Base-by-base conservation (phyloP, 2,797 vertebrate species). In the Aselliscus stoliczkanus region DNA sequence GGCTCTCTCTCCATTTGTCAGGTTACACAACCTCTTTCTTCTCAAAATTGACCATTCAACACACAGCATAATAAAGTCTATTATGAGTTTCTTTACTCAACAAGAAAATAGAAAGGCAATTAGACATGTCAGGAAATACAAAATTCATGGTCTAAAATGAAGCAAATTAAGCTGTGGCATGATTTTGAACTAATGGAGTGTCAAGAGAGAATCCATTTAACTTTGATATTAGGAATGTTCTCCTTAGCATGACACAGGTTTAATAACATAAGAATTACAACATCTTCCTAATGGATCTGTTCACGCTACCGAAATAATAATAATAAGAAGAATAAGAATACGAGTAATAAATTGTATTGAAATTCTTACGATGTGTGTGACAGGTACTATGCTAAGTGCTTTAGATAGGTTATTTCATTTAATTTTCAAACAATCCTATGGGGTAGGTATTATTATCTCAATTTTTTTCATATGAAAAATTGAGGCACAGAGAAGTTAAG, bases 91-190 rank as follows among this genome's bases (percentile, higher is more conserved):
- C 58, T 93, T 84, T n/a, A 60, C 72, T 54, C 54, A 79, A 85
- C 67, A 93, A 91, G 69, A 83, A 94, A 83, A 89, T 17, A 91
- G 86, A 67, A 77, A 94, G 34, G 31, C 54, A 88, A n/a, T 96
- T 79, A 70, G 62, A 90, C 27, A 42, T 92, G 76, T 80, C 76
- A 96, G 72, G 56, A 96, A 77, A 86, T 88, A 47, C 0, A 50
- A 92, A 93, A 60, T 7, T 31, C 11, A 15, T 56, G 13, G 54
- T 62, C 75, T 91, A 25, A 65, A 92, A 86, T 83, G 34, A 91
- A 88, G 39, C 77, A 67, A 62, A 70, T 73, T 86, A 64, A 73
- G 52, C 70, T 44, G 31, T 37, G 34, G 69, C 27, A 14, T 44
- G 52, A 64, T 56, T 88, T 79, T 93, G 82, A 84, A 88, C 23